Percentiles rank a stretch among this genome's conserved stretches.
These are phyloP conservation scores for Lypha dubia DNA, from an alignment of 2,888 invertebrate genomes.

Conservation along the genomic window DNA sequence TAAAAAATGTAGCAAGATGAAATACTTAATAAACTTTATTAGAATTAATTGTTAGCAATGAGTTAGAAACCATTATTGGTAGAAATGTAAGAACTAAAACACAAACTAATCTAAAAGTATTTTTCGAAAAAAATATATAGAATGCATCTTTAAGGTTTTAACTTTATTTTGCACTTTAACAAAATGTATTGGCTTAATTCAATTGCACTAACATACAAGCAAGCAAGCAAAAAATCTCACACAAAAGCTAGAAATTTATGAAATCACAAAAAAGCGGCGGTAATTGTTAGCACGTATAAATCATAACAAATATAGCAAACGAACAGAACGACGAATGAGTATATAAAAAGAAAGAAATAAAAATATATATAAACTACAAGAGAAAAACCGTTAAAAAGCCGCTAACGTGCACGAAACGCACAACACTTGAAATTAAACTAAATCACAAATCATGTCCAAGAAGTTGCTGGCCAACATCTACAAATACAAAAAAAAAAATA, in stretches of 20 bases:
- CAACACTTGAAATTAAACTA: constrained; percentile 83
- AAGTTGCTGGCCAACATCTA: constrained; percentile 80
- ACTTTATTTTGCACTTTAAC: background rate
- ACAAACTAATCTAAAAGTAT: background rate
- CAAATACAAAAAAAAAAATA: constrained; percentile 58
- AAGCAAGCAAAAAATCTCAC: constrained; percentile 14
- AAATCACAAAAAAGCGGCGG: constrained; percentile 55
- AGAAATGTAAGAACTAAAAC: background rate
- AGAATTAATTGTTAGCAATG: background rate
- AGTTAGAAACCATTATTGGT: background rate
- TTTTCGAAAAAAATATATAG: background rate
- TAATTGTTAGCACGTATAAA: constrained; percentile 61
- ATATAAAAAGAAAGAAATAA: constrained; percentile 1
- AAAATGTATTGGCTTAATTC: background rate
- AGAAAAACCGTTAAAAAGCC: constrained; percentile 74
- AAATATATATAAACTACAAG: constrained; percentile 43
- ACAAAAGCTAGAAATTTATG: background rate
- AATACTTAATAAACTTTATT: background rate
- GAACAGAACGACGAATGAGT: constrained; percentile 15
- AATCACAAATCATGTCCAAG: constrained; percentile 82
- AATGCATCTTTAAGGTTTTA: background rate
- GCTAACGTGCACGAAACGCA: constrained; percentile 81
- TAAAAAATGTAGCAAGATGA: constrained; percentile 10
- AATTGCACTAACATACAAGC: too few species aligned
- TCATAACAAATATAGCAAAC: constrained; percentile 41